A percentile compares a stretch with the other conserved stretches of the same genome.
Evolutionary conservation across 2,797 vertebrate species (phyloP).

Genomic region (Pangasius sanitwongsei): DNA sequence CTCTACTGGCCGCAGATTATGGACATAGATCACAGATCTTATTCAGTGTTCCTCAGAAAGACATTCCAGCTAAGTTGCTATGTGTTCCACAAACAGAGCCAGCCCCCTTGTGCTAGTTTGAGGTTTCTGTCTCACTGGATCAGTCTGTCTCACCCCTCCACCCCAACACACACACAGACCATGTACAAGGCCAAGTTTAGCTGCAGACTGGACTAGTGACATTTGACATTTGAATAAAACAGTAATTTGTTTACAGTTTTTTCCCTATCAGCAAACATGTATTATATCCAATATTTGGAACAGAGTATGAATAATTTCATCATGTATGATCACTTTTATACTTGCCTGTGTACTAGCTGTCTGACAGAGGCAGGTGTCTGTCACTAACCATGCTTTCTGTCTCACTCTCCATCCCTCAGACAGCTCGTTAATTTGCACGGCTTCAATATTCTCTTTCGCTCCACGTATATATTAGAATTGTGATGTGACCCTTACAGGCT

Average conservation of each 20-base stretch:
- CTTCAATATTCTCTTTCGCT: constrained; percentile 63
- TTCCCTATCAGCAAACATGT: neutral
- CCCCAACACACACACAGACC: constrained; percentile 42
- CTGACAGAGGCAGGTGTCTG: constrained; percentile 46
- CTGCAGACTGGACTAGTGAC: constrained; percentile 31
- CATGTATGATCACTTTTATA: neutral
- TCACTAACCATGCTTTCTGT: constrained; percentile 22
- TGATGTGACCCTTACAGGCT: constrained; percentile 86
- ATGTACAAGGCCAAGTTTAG: constrained; percentile 70
- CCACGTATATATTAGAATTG: constrained; percentile 82
- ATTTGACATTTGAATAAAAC: neutral
- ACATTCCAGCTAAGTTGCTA: constrained; percentile 67
- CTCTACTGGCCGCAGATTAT: constrained; percentile 49
- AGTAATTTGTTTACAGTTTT: neutral
- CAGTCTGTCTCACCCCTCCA: constrained; percentile 26
- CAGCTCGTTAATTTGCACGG: constrained; percentile 81
- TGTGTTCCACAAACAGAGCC: constrained; percentile 57
- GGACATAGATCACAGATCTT: constrained; percentile 60
- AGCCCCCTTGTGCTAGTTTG: constrained; percentile 48
- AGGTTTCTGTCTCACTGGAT: constrained; percentile 60
- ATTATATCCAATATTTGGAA: neutral
- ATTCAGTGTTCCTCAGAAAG: constrained; percentile 56
- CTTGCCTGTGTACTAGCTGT: neutral
- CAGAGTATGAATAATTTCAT: neutral
- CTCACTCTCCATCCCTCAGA: constrained; percentile 59